Percentiles rank a stretch among this genome's conserved stretches.
Conservation (phyloP, 92 coral and sea anemone genomes). For the Umimayanthus chanpuru region DNA sequence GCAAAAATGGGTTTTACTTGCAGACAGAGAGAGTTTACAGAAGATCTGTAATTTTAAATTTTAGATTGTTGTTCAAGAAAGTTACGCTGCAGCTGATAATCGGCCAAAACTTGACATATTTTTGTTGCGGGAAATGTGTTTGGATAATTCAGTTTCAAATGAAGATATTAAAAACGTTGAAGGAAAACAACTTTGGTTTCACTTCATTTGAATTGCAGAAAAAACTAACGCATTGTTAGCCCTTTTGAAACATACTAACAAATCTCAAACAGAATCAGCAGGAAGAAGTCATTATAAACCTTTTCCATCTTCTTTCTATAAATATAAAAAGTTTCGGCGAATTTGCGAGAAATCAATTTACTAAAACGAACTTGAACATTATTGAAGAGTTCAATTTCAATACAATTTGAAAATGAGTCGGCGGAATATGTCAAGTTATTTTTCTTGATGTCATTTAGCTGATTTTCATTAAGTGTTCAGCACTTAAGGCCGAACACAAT, state of each 20-base stretch:
- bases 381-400: neutral
- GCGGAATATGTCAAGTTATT: neutral
- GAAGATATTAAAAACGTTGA: neutral
- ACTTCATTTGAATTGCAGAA: neutral
- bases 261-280: neutral
- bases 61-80: neutral
- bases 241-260: constrained; percentile 11
- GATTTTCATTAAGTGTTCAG: neutral
- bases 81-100: constrained; percentile 16
- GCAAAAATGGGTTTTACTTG: neutral
- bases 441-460: neutral
- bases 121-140: neutral
- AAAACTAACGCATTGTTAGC: neutral
- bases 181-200: neutral
- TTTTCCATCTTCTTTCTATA: neutral
- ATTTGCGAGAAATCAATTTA: neutral
- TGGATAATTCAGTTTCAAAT: neutral
- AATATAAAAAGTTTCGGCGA: neutral
- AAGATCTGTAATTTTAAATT: neutral
- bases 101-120: neutral
- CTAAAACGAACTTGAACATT: neutral
- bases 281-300: neutral
- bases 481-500: neutral
- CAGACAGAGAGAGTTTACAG: neutral
- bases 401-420: neutral